Evolutionary conservation across 2,888 invertebrate species (phyloP).

Genomic region (Aleiodes testaceus): DNA sequence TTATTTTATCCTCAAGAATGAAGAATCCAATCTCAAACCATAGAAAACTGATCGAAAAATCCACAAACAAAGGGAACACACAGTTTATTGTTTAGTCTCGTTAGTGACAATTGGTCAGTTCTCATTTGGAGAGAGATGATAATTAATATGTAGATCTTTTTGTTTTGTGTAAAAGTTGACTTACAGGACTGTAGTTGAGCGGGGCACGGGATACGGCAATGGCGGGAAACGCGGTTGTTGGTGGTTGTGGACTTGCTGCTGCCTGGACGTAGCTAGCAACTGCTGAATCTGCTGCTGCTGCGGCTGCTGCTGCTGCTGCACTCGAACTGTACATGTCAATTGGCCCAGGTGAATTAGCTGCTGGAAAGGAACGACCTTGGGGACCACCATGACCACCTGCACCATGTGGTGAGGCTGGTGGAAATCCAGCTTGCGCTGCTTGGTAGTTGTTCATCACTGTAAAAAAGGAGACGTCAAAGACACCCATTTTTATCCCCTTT

Average conservation of each 20-base stretch:
- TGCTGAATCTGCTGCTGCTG: constrained; percentile 79
- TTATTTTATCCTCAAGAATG: constrained; percentile 24
- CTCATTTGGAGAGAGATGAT: neutral
- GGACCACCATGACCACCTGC: constrained; percentile 75
- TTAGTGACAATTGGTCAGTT: constrained; percentile 26
- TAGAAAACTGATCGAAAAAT: constrained; percentile 6
- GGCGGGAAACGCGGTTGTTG: constrained; percentile 88
- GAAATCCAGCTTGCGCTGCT: constrained; percentile 84
- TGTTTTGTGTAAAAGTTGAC: constrained; percentile 67
- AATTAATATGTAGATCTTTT: neutral
- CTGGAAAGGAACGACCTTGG: constrained; percentile 86
- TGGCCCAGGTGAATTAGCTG: constrained; percentile 93
- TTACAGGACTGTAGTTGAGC: constrained; percentile 94
- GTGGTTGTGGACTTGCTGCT: constrained; percentile 95
- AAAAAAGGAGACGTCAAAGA: constrained; percentile 59
- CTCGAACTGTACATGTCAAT: constrained; percentile 96
- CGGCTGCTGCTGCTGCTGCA: constrained; percentile 77
- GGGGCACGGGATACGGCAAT: constrained; percentile 95
- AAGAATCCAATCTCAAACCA: neutral
- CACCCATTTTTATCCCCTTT: too few relatives aligned
- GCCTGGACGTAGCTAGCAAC: constrained; percentile 95
- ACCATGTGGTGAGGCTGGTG: constrained; percentile 88
- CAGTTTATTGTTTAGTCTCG: constrained; percentile 8
- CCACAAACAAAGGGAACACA: neutral
- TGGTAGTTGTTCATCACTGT: constrained; percentile 98